Evolutionary conservation across 2,888 invertebrate species (phyloP).

Genomic region (Drosophila buzzatii): DNA sequence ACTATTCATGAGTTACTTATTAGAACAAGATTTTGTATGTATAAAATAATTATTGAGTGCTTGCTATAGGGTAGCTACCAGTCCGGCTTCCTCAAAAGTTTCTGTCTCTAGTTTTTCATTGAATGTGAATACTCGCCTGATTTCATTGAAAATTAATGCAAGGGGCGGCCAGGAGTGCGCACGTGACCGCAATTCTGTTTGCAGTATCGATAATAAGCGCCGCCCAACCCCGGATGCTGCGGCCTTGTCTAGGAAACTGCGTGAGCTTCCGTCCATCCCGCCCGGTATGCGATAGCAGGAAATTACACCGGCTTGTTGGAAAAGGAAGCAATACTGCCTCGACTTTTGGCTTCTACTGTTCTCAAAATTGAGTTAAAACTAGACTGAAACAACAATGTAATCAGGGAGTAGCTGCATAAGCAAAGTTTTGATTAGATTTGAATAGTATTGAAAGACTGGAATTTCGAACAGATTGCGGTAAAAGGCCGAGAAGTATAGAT

Average conservation of each 20-base stretch:
- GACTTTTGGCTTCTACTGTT: constrained; percentile 9
- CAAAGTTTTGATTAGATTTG: constrained; percentile 52
- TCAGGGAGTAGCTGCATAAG: constrained; percentile 47
- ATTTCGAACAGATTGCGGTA: constrained; percentile 30
- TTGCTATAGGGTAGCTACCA: not conserved
- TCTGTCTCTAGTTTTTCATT: constrained; percentile 30
- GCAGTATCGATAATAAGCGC: constrained; percentile 84
- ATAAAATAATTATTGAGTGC: not conserved
- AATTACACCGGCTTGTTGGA: constrained; percentile 47
- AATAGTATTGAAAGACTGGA: constrained; percentile 20
- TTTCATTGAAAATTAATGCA: constrained; percentile 81
- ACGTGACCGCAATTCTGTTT: constrained; percentile 85
- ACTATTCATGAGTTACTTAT: too few species aligned
- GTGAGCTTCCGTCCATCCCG: constrained; percentile 48
- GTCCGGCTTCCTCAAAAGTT: not conserved
- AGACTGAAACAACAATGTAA: constrained; percentile 37
- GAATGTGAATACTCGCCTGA: constrained; percentile 68
- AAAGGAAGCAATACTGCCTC: constrained; percentile 9
- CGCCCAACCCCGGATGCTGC: constrained; percentile 55
- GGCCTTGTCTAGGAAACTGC: constrained; percentile 75
- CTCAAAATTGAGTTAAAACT: constrained; percentile 69
- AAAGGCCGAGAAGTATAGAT: not conserved
- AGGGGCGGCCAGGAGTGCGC: constrained; percentile 63
- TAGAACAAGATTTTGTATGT: not conserved
- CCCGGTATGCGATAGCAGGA: constrained; percentile 39